Evolutionary conservation across 2,797 vertebrate genomes (phyloP).

Genomic region (Gila robusta): DNA sequence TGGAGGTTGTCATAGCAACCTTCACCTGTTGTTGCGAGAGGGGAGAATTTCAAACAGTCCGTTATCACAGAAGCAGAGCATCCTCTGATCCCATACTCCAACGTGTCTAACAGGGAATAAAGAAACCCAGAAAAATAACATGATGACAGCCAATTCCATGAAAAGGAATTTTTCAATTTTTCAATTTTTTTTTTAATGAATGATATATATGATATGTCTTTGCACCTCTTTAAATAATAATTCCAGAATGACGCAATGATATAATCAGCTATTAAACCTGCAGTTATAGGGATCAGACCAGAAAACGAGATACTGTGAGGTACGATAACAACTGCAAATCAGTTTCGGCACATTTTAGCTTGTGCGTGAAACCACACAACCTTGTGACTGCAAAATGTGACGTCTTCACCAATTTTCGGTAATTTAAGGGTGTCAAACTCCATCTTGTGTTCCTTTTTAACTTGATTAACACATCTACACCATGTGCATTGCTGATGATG

Average conservation of each 20-base stretch:
- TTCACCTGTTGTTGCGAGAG: slow-evolving; percentile 55
- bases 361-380: background rate
- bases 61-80: slow-evolving; percentile 30
- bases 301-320: background rate
- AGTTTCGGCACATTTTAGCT: background rate
- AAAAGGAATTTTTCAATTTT: background rate
- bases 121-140: background rate
- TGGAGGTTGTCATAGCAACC: slow-evolving; percentile 59
- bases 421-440: background rate
- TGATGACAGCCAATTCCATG: background rate
- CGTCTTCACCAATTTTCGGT: background rate
- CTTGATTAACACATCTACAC: slow-evolving; percentile 9
- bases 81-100: slow-evolving; percentile 43
- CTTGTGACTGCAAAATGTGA: background rate
- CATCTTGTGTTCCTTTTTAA: slow-evolving; percentile 1
- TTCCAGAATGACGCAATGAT: background rate
- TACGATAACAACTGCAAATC: background rate
- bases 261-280: slow-evolving; percentile 8
- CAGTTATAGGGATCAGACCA: background rate
- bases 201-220: background rate
- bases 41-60: slow-evolving; percentile 55
- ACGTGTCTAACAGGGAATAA: background rate
- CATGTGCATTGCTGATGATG: background rate
- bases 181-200: background rate
- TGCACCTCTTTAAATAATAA: background rate